phyloP scores from a whole-genome alignment of 2,888 invertebrate genomes.

The Pseudeuparius sepicola region DNA sequence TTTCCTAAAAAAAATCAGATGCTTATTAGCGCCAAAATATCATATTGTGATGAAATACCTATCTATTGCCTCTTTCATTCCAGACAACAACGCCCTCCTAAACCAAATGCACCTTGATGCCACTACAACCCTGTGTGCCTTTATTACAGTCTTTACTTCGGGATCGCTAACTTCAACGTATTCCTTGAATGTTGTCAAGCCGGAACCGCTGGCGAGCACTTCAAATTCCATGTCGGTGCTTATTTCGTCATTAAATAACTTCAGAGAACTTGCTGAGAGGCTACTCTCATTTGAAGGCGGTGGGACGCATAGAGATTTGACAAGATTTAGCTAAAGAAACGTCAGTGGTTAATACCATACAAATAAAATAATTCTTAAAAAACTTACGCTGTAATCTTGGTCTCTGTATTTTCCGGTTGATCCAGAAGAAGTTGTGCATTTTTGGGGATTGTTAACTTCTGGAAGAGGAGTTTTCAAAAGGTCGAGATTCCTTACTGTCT shows the following conservation, averaged over 20 bases:
- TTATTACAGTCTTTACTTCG: slow-evolving; percentile 35
- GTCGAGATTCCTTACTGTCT: slow-evolving; percentile 47
- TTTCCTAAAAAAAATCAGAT: slow-evolving; percentile 43
- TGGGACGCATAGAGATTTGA: slow-evolving; percentile 51
- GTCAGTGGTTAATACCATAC: too few relatives aligned
- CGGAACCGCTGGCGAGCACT: slow-evolving; percentile 32
- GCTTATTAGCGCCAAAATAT: slow-evolving; percentile 7
- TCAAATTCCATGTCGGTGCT: slow-evolving; percentile 60
- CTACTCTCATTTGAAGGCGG: slow-evolving; percentile 46
- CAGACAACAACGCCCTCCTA: slow-evolving; percentile 54
- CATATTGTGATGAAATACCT: slow-evolving; percentile 37
- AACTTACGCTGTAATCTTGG: too few relatives aligned
- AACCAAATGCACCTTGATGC: slow-evolving; percentile 63
- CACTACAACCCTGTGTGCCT: slow-evolving; percentile 55
- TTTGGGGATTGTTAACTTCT: too few relatives aligned
- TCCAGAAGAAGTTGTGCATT: too few relatives aligned
- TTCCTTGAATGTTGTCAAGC: slow-evolving; percentile 13
- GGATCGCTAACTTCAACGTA: slow-evolving; percentile 13
- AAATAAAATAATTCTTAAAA: too few relatives aligned
- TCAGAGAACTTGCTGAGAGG: slow-evolving; percentile 48
- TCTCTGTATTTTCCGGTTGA: too few relatives aligned
- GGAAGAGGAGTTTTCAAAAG: too few relatives aligned
- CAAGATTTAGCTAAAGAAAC: slow-evolving; percentile 44
- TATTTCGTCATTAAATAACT: slow-evolving; percentile 44
- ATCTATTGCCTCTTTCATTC: slow-evolving; percentile 61